Percentiles rank a stretch among this genome's conserved stretches.
Conservation (phyloP, 2,113 vertebrate species). For the Xiphophorus maculatus region DNA sequence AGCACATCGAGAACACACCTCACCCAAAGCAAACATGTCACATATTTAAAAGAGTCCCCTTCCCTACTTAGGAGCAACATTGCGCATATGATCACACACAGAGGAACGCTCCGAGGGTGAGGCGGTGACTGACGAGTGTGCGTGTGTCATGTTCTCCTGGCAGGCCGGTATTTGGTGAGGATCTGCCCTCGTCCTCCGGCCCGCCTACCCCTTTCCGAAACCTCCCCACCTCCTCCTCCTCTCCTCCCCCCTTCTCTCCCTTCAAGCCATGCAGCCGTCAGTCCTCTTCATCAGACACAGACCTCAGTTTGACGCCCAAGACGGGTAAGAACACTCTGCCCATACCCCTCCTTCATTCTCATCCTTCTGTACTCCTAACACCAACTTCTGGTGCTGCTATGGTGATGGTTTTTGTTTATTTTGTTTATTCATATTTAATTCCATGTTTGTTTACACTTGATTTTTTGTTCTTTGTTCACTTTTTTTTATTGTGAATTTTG, state of each 20-base stretch:
- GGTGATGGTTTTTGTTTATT: conserved; percentile 41
- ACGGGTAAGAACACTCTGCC: conserved; percentile 90
- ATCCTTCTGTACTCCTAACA: conserved; percentile 28
- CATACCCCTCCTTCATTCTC: conserved; percentile 23
- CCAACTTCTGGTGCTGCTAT: conserved; percentile 64
- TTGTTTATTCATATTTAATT: background rate
- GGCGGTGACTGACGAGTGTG: conserved; percentile 61
- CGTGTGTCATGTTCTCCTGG: conserved; percentile 89
- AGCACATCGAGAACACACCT: conserved; percentile 58
- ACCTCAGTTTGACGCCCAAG: conserved; percentile 99
- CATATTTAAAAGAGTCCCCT: conserved; percentile 27
- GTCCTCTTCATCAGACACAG: conserved; percentile 99
- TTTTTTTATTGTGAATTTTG: conserved; percentile 49
- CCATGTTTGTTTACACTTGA: conserved; percentile 12
- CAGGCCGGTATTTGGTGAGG: conserved; percentile 99
- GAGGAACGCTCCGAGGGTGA: conserved; percentile 17
- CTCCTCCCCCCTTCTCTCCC: conserved; percentile 98
- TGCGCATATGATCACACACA: conserved; percentile 25
- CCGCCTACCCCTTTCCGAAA: conserved; percentile 99
- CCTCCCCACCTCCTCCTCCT: conserved; percentile 99
- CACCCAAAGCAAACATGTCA: conserved; percentile 36
- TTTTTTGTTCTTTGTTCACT: conserved; percentile 27
- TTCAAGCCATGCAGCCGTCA: conserved; percentile 99
- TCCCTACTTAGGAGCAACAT: conserved; percentile 16
- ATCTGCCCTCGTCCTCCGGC: conserved; percentile 96